Percentiles rank a stretch among this genome's conserved stretches.
phyloP scores from a whole-genome alignment of 2,888 invertebrate species.

The Neria commutata region DNA sequence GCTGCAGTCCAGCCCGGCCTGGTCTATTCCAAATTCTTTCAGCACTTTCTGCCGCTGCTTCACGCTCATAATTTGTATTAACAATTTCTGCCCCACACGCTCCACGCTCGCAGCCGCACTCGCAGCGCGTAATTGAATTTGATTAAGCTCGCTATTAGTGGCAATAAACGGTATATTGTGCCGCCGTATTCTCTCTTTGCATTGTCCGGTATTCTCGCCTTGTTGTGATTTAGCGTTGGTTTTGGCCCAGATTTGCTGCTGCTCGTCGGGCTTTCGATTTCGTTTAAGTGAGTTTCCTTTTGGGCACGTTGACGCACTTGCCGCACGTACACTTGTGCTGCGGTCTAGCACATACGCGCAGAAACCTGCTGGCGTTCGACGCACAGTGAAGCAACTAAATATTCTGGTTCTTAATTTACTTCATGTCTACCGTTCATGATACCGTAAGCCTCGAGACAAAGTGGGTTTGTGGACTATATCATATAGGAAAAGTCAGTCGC shows the following conservation, averaged over 20 bases:
- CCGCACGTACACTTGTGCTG: no score
- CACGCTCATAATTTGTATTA: conserved; percentile 13
- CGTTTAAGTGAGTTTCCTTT: conserved; percentile 36
- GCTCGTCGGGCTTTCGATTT: conserved; percentile 49
- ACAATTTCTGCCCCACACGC: conserved; percentile 2
- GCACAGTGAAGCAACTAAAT: no score
- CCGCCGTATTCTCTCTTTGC: not conserved
- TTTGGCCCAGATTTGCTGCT: conserved; percentile 43
- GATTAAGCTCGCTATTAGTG: conserved; percentile 35
- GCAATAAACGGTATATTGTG: conserved; percentile 7
- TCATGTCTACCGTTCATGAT: no score
- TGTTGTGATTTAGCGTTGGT: conserved; percentile 41
- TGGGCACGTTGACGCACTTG: no score
- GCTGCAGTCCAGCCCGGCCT: not conserved
- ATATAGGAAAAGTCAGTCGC: no score
- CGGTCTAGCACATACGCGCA: no score
- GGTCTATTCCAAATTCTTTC: conserved; percentile 21
- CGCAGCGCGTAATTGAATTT: conserved; percentile 35
- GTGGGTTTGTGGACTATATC: no score
- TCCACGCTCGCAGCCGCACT: not conserved
- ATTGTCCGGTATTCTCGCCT: conserved; percentile 8
- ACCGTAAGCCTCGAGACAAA: no score
- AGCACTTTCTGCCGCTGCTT: not conserved
- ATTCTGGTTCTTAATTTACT: no score
- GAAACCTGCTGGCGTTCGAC: no score